These are phyloP conservation scores for Heterodera carotae DNA, from an alignment of 1,140 invertebrate species.

Conservation along the genomic window DNA sequence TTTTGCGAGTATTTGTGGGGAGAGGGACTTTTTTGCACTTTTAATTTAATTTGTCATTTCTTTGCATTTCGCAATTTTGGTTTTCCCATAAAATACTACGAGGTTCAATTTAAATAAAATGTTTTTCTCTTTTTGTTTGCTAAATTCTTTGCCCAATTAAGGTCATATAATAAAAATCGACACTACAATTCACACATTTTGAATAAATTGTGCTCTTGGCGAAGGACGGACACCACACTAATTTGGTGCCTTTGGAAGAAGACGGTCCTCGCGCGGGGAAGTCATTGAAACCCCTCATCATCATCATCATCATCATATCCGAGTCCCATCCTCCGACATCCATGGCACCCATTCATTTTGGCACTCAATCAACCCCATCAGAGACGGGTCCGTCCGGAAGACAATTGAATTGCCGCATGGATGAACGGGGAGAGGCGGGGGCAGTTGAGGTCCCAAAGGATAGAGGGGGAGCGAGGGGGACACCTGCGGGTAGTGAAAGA, in stretches of 20 bases:
- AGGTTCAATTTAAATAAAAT: too few relatives aligned
- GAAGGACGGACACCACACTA: background rate
- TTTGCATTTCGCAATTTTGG: too few relatives aligned
- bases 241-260: background rate
- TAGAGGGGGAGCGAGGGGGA: background rate
- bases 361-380: conserved; percentile 6
- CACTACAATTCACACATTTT: too few relatives aligned
- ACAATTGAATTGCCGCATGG: conserved; percentile 22
- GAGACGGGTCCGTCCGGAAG: background rate
- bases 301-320: background rate
- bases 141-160: too few relatives aligned
- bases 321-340: background rate
- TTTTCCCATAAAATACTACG: too few relatives aligned
- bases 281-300: conserved; percentile 1
- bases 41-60: too few relatives aligned
- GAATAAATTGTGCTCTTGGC: too few relatives aligned
- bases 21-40: too few relatives aligned
- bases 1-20: too few relatives aligned
- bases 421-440: background rate
- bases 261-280: background rate
- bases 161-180: too few relatives aligned
- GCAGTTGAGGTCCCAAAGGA: background rate
- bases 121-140: too few relatives aligned
- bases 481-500: background rate
- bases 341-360: conserved; percentile 10